Evolutionary conservation across 1,140 invertebrate species (phyloP).

Genomic region (Coptotermes formosanus): DNA sequence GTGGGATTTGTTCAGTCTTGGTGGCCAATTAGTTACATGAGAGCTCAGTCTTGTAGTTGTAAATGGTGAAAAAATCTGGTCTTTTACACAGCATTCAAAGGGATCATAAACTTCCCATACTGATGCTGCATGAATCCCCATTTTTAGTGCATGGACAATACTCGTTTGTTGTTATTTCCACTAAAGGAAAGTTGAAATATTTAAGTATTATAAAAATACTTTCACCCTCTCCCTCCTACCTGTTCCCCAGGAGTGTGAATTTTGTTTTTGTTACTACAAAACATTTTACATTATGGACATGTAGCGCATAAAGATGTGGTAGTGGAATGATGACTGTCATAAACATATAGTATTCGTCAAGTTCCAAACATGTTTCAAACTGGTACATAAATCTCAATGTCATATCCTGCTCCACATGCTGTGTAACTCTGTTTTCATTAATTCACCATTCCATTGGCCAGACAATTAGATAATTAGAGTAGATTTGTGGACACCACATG

Average conservation of each 20-base stretch:
- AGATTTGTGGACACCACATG: background rate
- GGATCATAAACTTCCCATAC: background rate
- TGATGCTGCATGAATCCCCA: background rate
- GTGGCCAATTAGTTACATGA: background rate
- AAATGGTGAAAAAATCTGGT: background rate
- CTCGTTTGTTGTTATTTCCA: background rate
- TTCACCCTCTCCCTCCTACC: background rate
- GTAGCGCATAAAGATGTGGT: background rate
- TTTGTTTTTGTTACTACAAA: background rate
- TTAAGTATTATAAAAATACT: background rate
- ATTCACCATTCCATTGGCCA: background rate
- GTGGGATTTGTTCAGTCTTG: background rate
- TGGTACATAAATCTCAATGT: background rate
- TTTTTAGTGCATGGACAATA: slow-evolving; percentile 6
- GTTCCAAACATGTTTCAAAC: too few species aligned
- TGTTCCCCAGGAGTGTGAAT: background rate
- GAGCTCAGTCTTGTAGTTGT: background rate
- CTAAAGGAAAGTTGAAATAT: background rate
- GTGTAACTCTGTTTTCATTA: background rate
- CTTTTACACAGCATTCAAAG: background rate
- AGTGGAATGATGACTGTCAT: background rate
- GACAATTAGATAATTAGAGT: background rate
- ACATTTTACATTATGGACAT: background rate
- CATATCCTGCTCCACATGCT: background rate
- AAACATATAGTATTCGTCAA: too few species aligned